phyloP scores from a whole-genome alignment of 2,888 invertebrate genomes.

The Brenthis ino region DNA sequence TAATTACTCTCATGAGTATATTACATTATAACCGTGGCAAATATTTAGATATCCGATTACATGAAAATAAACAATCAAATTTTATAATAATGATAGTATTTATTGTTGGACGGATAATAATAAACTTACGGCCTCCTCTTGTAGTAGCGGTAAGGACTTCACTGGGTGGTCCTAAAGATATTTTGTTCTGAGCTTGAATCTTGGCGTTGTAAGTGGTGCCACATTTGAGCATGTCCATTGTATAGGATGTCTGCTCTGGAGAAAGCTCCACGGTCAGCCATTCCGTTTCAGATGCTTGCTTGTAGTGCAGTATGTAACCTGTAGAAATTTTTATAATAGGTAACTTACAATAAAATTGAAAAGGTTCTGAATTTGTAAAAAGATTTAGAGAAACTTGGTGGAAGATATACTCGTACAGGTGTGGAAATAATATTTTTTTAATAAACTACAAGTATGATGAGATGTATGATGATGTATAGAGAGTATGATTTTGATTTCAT shows the following conservation, averaged over 20 bases:
- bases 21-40: no score
- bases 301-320: constrained; percentile 88
- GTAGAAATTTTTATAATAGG: constrained; percentile 42
- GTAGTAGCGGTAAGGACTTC: constrained; percentile 86
- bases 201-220: constrained; percentile 90
- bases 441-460: neutral
- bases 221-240: constrained; percentile 88
- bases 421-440: neutral
- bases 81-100: neutral
- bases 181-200: constrained; percentile 88
- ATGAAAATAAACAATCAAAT: no score
- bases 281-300: constrained; percentile 84
- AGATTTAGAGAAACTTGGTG: no score
- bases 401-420: no score
- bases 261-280: constrained; percentile 89
- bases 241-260: constrained; percentile 87
- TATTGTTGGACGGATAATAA: neutral
- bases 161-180: constrained; percentile 88
- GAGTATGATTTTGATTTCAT: no score
- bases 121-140: constrained; percentile 85
- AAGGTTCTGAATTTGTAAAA: no score
- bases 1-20: no score
- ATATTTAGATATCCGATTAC: no score
- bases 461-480: no score
- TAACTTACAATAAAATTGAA: no score